A percentile compares a stretch with the other conserved stretches of the same genome.
phyloP scores from a whole-genome alignment of 2,888 invertebrate genomes.

The Cephus runcator region DNA sequence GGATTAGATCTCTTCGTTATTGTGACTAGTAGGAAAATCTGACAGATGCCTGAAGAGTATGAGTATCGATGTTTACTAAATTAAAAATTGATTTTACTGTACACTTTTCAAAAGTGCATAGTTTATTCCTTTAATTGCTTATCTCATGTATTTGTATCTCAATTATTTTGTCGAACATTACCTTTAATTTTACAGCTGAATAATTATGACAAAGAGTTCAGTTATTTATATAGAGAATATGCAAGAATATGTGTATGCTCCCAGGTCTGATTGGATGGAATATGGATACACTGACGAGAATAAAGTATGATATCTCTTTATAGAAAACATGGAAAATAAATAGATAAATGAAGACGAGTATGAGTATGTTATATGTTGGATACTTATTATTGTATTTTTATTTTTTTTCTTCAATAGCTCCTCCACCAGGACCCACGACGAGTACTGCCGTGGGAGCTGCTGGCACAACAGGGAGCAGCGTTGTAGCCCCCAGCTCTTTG shows the following conservation, averaged over 20 bases:
- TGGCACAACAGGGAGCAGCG: conserved; percentile 67
- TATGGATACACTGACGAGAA: neutral
- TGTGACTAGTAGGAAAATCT: neutral
- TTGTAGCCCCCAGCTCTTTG: conserved; percentile 64
- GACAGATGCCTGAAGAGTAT: neutral
- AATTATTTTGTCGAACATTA: neutral
- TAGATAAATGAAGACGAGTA: neutral
- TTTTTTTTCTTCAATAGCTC: conserved; percentile 62
- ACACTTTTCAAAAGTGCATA: neutral
- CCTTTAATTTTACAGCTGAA: neutral
- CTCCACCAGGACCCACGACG: conserved; percentile 67
- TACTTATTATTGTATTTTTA: conserved; percentile 4
- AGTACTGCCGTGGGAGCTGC: conserved; percentile 67
- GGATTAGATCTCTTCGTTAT: neutral
- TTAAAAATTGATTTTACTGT: neutral
- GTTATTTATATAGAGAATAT: neutral
- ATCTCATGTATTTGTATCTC: neutral
- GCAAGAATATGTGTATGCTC: neutral
- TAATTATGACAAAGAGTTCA: neutral
- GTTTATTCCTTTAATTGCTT: neutral
- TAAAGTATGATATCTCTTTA: neutral
- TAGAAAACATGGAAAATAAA: neutral
- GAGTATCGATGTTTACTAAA: neutral
- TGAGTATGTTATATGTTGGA: neutral
- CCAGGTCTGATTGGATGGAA: neutral